Base-by-base conservation (phyloP, 2,888 invertebrate genomes). In the Chrysodeixis includens region DNA sequence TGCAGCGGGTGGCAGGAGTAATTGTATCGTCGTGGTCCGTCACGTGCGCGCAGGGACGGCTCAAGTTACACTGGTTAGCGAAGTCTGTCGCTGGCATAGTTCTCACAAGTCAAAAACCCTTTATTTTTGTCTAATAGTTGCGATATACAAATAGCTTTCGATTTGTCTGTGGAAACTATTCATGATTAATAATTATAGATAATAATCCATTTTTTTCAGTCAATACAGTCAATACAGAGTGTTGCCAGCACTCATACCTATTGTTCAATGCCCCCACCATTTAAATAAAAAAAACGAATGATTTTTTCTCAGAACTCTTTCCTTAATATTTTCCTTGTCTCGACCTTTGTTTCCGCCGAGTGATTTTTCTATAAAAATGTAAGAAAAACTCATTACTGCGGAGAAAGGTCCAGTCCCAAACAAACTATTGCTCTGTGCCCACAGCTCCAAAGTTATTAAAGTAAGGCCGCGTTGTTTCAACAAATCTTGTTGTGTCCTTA, bases 391-490 rank as follows among this genome's bases (percentile, higher is more conserved):
- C 67, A 79, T 73, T 79, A 65, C 55, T 57, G 16, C n/a, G 6
- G 16, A 44, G 30, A 52, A 63, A 53, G 76, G 62, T 56, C 60
- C 30, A 18, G 49, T 30, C 51, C 51, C 56, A 7, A 51, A 61
- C 62, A 61, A 77, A 79, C 76, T 76, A 76, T 73, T 67, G 65
- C 49, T 63, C 35, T 62, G 56, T 69, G 32, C 30, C 30, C 51
- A 57, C 59, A 69, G 70, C 76, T 70, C 44, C 54, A 7, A 76
- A 70, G 70, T 79, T 77, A 77, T 77, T 65, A 70, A 76, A 77
- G 59, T 55, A 30, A 22, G 16, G 5, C 18, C 51, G 51, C 76
- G 58, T 73, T 73, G 20, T 61, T 22, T 73, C 63, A 65, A 70
- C 61, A 67, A 69, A 64, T 63, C 46, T 51, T 56, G 51, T 22